phyloP scores from a whole-genome alignment of 2,888 invertebrate genomes.

The Parnassius glacialis region DNA sequence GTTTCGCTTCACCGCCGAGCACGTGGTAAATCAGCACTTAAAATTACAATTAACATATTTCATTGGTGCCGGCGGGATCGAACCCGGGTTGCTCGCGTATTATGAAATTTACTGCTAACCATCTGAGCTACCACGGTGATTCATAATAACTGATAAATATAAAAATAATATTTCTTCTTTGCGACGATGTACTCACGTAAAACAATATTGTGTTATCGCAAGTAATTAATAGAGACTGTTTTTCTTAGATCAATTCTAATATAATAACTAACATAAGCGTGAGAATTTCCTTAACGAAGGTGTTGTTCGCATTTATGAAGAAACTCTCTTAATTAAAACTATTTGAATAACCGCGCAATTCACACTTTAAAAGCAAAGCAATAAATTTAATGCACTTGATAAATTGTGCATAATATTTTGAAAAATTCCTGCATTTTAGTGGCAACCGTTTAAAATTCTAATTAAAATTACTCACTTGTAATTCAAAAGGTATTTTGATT shows the following conservation, averaged over 20 bases:
- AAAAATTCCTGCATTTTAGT: background rate
- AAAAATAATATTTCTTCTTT: no score
- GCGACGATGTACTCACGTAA: no score
- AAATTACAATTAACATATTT: no score
- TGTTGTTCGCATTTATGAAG: background rate
- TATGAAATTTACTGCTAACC: no score
- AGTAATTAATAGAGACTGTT: constrained; percentile 10
- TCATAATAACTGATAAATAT: no score
- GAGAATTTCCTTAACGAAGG: constrained; percentile 8
- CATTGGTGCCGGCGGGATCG: no score
- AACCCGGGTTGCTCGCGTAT: no score
- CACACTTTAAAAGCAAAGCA: constrained; percentile 5
- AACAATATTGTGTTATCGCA: background rate
- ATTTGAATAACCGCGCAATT: constrained; percentile 4
- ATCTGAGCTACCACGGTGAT: no score
- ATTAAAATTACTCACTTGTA: constrained; percentile 11
- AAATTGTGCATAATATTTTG: constrained; percentile 4
- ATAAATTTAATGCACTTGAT: constrained; percentile 5
- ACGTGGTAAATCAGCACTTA: no score
- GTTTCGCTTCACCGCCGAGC: no score
- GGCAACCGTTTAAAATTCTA: background rate
- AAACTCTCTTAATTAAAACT: constrained; percentile 8
- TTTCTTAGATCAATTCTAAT: constrained; percentile 7
- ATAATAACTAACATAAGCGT: background rate
- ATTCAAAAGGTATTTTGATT: constrained; percentile 10